Percentiles rank a stretch among this genome's conserved stretches.
Evolutionary conservation across 1,140 invertebrate species (phyloP).

Genomic region (Nasonia longicornis): DNA sequence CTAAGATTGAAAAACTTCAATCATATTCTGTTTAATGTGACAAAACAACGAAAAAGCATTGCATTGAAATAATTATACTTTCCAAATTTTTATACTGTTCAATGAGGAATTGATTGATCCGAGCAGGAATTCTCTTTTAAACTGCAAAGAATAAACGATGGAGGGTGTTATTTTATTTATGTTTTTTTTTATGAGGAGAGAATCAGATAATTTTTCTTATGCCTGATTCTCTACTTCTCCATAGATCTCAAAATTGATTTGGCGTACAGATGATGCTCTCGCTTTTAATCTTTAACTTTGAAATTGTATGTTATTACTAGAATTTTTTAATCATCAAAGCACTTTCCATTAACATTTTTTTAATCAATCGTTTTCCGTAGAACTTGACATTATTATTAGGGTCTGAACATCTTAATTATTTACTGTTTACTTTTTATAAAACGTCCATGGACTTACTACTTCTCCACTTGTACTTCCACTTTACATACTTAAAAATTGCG

Average conservation of each 20-base stretch:
- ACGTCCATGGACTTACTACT: conserved; percentile 29
- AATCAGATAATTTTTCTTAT: conserved; percentile 19
- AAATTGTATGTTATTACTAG: conserved; percentile 13
- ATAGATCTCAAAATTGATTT: conserved; percentile 21
- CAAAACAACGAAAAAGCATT: conserved; percentile 28
- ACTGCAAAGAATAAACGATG: conserved; percentile 3
- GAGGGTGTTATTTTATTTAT: background rate
- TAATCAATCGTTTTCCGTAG: background rate
- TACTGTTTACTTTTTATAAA: conserved; percentile 24
- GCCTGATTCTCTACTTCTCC: conserved; percentile 16
- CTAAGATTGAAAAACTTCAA: conserved; percentile 74
- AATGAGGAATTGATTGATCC: conserved; percentile 31
- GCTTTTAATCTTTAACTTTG: conserved; percentile 6
- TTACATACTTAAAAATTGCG: conserved; percentile 37
- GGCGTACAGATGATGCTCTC: conserved; percentile 4
- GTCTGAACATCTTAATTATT: conserved; percentile 34
- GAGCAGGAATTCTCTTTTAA: conserved; percentile 26
- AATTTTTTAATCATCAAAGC: background rate
- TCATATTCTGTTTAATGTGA: conserved; percentile 67
- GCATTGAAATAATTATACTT: conserved; percentile 28
- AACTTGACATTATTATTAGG: conserved; percentile 20
- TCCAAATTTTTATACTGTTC: conserved; percentile 39
- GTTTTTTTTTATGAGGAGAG: conserved; percentile 3
- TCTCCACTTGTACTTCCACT: conserved; percentile 45
- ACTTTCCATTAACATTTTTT: conserved; percentile 33